Evolutionary conservation across 2,113 vertebrate species (phyloP), one percentile per base, ranked within the genome.

Genomic region (Leuciscus idus): DNA sequence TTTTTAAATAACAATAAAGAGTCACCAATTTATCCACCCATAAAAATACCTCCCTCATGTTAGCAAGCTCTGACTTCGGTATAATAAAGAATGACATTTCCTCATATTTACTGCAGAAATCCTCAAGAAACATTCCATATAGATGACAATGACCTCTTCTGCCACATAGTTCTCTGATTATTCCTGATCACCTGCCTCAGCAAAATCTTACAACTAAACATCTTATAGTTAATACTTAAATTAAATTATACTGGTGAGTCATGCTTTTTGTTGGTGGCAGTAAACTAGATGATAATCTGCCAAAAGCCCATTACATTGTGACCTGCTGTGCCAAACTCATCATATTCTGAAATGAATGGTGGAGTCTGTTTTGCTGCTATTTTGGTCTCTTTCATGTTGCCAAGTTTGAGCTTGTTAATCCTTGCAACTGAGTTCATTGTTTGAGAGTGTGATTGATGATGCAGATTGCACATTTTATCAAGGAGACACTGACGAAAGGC

Each of bases 371-470:
- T 72, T 4, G 28, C 68, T 59, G 50, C 82, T 84, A 84, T 84
- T 84, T 84, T 73, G 21, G 68, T 74, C 19, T 68, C 50, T 73
- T 84, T 84, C 30, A 59, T 73, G 48, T 84, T 84, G 68, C 82
- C 68, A 83, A 83, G 48, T 83, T 55, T 83, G 81, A 83, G 64
- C 48, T 73, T 19, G 81, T 83, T 83, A 83, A 59, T 73, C 66
- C 23, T 23, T 59, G 64, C 66, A 83, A 57, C 81, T 59, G 81
- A 72, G 81, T 84, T 84, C 68, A 73, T 84, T 84, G 81, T 59
- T 9, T 84, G 81, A 83, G 81, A 73, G 81, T 73, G 66, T 84
- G 82, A 59, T 59, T 84, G 82, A 84, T 73, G 82, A 73, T 57
- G 30, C 30, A 57, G 82, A 84, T 73, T 59, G 50, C 50, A 55